phyloP scores from a whole-genome alignment of 2,888 invertebrate species.

The Zele albiditarsus region DNA sequence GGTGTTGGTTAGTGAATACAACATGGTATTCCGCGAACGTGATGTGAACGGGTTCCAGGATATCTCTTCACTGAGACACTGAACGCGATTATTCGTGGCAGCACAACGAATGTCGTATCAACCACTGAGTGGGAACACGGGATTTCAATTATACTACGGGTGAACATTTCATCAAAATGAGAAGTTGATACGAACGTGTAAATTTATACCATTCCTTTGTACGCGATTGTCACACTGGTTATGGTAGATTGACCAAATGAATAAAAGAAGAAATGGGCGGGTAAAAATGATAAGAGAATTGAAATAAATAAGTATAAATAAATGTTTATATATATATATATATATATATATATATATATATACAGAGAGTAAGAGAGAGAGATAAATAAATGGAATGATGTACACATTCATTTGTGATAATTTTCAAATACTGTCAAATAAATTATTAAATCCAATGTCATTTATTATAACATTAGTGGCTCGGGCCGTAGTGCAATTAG shows the following conservation, averaged over 20 bases:
- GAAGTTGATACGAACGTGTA: conserved; percentile 18
- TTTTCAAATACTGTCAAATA: conserved; percentile 23
- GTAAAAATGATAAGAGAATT: background rate
- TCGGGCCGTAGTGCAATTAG: conserved; percentile 31
- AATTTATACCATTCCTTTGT: background rate
- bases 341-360: too few species aligned
- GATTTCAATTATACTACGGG: conserved; percentile 42
- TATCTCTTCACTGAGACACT: conserved; percentile 50
- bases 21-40: conserved; percentile 56
- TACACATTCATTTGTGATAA: conserved; percentile 11
- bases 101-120: conserved; percentile 35
- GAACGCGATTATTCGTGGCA: conserved; percentile 29
- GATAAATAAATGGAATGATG: conserved; percentile 3
- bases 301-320: background rate
- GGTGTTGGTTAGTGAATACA: conserved; percentile 51
- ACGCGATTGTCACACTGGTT: background rate
- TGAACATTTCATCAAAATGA: conserved; percentile 39
- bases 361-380: too few species aligned
- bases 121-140: conserved; percentile 38
- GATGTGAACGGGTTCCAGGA: conserved; percentile 56
- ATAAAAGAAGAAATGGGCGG: too few species aligned
- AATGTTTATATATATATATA: conserved; percentile 2
- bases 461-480: conserved; percentile 19
- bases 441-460: conserved; percentile 8
- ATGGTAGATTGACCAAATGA: too few species aligned